Evolutionary conservation across 2,113 vertebrate species (phyloP), one percentile per base, ranked within the genome.

Genomic region (Microcebus jonahi): DNA sequence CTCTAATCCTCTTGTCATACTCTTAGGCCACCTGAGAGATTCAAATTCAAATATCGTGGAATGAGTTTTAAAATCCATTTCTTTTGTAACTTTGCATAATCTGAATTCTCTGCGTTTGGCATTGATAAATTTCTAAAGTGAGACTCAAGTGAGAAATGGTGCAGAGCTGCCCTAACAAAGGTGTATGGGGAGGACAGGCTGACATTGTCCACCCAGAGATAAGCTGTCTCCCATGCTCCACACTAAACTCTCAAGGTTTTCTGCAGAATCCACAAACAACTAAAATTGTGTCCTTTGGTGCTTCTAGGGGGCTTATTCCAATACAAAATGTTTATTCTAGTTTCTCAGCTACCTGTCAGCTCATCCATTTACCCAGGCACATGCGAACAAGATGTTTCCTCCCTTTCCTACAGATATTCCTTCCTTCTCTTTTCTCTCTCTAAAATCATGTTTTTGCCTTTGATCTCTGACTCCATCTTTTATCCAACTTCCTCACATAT

Each of bases 391-490:
- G 48, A 53, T 59, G 53, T 55, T 55, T 55, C 1, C 17, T 55
- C 17, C 53, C 53, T 55, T 55, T 55, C 53, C 53, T 63, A 20
- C 17, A 53, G 53, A 11, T 70, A 36, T 65, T 45, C 7, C 65
- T 71, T 36, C 3, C 9, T 1, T 23, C 25, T 57, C 59, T 39
- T n/a, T 13, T 1, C 6, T 55, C 8, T 71, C 63, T 45, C 55
- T 71, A 31, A 92, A 80, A 84, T 23, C 39, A 10, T 39, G 3
- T 31, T 50, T n/a, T 85, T 82, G 59, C 6, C n/a, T 68, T 67
- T 80, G 25, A 68, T 83, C 45, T 61, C 80, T 77, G 48, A 82
- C n/a, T 85, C 73, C 18, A 67, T 90, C n/a, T 84, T 96, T 88
- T 68, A 75, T 61, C 45, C 27, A 83, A 27, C 42, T 73, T 85